Evolutionary conservation across 2,888 invertebrate species (phyloP).

Genomic region (Cistogaster globosa): DNA sequence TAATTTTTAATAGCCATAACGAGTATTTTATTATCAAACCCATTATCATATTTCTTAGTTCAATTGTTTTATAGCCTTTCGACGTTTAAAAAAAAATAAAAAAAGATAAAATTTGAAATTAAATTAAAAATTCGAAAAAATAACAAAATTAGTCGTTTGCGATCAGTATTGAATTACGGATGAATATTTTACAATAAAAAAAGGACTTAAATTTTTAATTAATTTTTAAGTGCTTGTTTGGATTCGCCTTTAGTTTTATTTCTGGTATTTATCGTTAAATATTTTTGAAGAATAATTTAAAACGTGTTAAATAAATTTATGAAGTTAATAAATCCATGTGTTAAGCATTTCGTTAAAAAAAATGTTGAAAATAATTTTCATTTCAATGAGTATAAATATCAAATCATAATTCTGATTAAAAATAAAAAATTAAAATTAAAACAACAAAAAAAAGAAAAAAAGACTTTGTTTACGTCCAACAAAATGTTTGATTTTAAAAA

Average conservation of each 20-base stretch:
- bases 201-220: neutral
- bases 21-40: conserved; percentile 12
- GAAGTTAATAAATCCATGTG: too few relatives aligned
- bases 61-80: conserved; percentile 53
- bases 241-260: neutral
- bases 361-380: too few relatives aligned
- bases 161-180: conserved; percentile 18
- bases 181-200: neutral
- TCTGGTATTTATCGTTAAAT: too few relatives aligned
- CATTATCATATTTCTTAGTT: conserved; percentile 45
- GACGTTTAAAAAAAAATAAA: conserved; percentile 14
- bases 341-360: too few relatives aligned
- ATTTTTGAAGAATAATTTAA: too few relatives aligned
- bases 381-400: too few relatives aligned
- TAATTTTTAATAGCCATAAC: neutral
- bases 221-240: neutral
- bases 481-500: too few relatives aligned
- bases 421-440: too few relatives aligned
- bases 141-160: conserved; percentile 42
- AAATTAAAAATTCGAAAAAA: conserved; percentile 12
- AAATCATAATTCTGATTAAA: too few relatives aligned
- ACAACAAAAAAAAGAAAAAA: too few relatives aligned
- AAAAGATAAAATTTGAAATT: neutral
- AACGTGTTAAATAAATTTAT: too few relatives aligned
- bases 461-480: too few relatives aligned